Evolutionary conservation across 2,113 vertebrate species (phyloP).

Genomic region (Gambusia affinis): DNA sequence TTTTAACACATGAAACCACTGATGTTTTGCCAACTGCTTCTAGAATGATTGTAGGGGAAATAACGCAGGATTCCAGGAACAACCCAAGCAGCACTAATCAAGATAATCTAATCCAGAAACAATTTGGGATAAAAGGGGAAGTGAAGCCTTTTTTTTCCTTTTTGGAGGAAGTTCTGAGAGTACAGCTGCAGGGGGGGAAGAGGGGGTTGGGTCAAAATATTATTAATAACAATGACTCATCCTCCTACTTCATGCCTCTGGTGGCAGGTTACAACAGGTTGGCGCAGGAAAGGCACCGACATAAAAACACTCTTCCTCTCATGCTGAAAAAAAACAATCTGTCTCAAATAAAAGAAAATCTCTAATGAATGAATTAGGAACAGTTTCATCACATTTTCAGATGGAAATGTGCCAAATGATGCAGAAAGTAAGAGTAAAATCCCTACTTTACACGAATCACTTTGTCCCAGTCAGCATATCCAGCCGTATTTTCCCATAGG

Average conservation of each 20-base stretch:
- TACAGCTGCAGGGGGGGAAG: background rate
- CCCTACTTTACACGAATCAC: background rate
- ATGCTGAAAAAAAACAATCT: background rate
- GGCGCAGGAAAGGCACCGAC: background rate
- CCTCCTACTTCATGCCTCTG: background rate
- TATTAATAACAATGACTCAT: background rate
- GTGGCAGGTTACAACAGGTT: constrained; percentile 51
- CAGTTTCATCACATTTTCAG: background rate
- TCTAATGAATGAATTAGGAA: too few species aligned
- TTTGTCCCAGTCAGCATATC: too few species aligned
- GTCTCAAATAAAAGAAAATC: too few species aligned
- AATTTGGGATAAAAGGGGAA: background rate
- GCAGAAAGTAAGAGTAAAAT: background rate
- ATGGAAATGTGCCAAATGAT: background rate
- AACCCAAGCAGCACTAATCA: background rate
- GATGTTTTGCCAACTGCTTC: constrained; percentile 27
- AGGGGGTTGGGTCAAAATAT: constrained; percentile 29
- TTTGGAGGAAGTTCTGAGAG: background rate
- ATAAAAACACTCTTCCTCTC: background rate
- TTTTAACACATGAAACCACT: constrained; percentile 28
- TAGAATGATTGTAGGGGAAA: background rate
- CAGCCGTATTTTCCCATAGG: background rate
- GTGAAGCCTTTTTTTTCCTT: background rate
- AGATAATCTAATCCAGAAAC: background rate
- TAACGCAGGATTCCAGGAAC: background rate